Evolutionary conservation across 2,888 invertebrate genomes (phyloP).

Genomic region (Monochamus alternatus): DNA sequence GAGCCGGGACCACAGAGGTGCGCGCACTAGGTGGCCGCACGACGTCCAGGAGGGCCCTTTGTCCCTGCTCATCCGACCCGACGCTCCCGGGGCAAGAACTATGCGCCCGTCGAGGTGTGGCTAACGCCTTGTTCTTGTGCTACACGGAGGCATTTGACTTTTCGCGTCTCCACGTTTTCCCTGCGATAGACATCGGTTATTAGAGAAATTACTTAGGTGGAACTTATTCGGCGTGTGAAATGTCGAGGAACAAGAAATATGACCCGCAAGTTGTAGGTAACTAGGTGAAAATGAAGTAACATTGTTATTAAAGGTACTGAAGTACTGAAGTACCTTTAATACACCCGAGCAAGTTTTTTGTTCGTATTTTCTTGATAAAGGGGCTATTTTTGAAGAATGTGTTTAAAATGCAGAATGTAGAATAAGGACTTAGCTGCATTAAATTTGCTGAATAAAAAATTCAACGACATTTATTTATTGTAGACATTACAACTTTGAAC

Average conservation of each 20-base stretch:
- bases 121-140: conserved; percentile 41
- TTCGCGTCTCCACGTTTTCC: conserved; percentile 32
- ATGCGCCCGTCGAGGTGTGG: conserved; percentile 16
- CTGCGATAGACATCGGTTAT: conserved; percentile 14
- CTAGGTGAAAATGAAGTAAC: not conserved
- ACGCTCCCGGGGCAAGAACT: conserved; percentile 16
- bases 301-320: not conserved
- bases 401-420: too few species aligned
- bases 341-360: not conserved
- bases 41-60: conserved; percentile 48
- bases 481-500: too few species aligned
- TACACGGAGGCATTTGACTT: conserved; percentile 21
- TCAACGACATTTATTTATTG: too few species aligned
- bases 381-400: too few species aligned
- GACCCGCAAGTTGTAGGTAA: not conserved
- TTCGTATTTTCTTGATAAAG: not conserved
- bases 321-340: too few species aligned
- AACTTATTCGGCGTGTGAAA: conserved; percentile 51
- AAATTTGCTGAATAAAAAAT: too few species aligned
- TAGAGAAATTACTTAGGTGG: conserved; percentile 33
- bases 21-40: conserved; percentile 52
- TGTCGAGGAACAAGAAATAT: conserved; percentile 4
- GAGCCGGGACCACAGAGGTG: conserved; percentile 61
- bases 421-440: too few species aligned
- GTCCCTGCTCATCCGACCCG: conserved; percentile 56